These are phyloP conservation scores for Halichoeres trimaculatus DNA, from an alignment of 2,113 vertebrate species.

Conservation along the genomic window DNA sequence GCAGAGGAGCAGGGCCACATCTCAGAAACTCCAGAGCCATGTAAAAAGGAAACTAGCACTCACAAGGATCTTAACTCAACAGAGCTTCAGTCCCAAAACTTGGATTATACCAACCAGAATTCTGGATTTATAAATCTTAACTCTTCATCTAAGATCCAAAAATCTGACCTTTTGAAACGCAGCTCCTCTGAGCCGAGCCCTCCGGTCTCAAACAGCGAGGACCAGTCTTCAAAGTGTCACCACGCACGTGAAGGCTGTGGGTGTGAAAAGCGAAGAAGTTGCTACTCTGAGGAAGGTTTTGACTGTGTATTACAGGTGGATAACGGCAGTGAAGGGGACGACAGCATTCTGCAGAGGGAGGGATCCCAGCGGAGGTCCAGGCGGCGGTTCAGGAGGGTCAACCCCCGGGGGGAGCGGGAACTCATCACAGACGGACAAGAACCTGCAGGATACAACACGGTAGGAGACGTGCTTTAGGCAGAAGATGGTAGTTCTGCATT, in stretches of 20 bases:
- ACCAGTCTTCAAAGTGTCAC: slow-evolving; percentile 2
- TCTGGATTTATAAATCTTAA: slow-evolving; percentile 29
- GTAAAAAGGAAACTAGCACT: not conserved
- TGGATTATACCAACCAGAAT: slow-evolving; percentile 31
- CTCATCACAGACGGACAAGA: slow-evolving; percentile 91
- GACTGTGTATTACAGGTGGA: slow-evolving; percentile 92
- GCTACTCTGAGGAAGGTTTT: slow-evolving; percentile 63
- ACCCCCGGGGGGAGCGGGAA: slow-evolving; percentile 89
- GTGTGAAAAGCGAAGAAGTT: not conserved
- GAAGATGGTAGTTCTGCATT: not conserved
- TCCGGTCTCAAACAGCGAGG: not conserved
- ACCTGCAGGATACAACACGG: slow-evolving; percentile 81
- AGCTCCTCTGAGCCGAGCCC: slow-evolving; percentile 53
- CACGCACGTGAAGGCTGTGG: not conserved
- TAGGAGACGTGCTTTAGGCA: slow-evolving; percentile 58
- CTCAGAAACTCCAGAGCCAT: slow-evolving; percentile 21
- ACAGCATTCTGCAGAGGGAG: slow-evolving; percentile 87
- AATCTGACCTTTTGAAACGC: slow-evolving; percentile 7
- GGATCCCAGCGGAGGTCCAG: slow-evolving; percentile 87
- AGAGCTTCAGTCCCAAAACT: slow-evolving; percentile 3
- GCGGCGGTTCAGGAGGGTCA: slow-evolving; percentile 89
- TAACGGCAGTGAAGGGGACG: slow-evolving; percentile 91
- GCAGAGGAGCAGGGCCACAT: slow-evolving; percentile 63
- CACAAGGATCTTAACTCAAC: slow-evolving; percentile 3
- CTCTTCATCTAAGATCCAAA: not conserved